Evolutionary conservation across 2,113 vertebrate species (phyloP).

Genomic region (Brienomyrus longianalis): DNA sequence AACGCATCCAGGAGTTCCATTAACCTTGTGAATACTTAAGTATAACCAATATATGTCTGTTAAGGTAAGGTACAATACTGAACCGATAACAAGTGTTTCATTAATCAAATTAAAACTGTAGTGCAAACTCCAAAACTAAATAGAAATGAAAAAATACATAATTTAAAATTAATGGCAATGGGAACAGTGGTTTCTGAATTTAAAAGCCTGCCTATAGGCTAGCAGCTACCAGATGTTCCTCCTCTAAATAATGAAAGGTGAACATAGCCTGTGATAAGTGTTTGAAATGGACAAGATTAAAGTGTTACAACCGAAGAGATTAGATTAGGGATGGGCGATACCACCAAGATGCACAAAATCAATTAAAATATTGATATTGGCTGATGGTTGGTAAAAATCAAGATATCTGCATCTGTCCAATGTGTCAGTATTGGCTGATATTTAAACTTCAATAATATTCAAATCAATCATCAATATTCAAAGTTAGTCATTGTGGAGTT

Average conservation of each 20-base stretch:
- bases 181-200: neutral
- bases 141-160: neutral
- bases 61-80: neutral
- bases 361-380: neutral
- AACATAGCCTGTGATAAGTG: neutral
- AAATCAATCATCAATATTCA: neutral
- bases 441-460: neutral
- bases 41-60: neutral
- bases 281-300: neutral
- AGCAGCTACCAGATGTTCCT: neutral
- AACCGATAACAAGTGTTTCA: neutral
- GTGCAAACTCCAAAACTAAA: neutral
- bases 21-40: neutral
- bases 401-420: neutral
- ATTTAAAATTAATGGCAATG: too few species aligned
- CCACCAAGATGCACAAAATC: neutral
- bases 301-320: neutral
- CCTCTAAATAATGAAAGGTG: neutral
- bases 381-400: neutral
- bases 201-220: neutral
- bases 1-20: neutral
- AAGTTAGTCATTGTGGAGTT: too few species aligned
- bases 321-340: neutral
- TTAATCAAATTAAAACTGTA: neutral
- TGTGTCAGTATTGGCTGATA: neutral